Evolutionary conservation across 2,113 vertebrate species (phyloP), one percentile per base, ranked within the genome.

Genomic region (Hoplias malabaricus): DNA sequence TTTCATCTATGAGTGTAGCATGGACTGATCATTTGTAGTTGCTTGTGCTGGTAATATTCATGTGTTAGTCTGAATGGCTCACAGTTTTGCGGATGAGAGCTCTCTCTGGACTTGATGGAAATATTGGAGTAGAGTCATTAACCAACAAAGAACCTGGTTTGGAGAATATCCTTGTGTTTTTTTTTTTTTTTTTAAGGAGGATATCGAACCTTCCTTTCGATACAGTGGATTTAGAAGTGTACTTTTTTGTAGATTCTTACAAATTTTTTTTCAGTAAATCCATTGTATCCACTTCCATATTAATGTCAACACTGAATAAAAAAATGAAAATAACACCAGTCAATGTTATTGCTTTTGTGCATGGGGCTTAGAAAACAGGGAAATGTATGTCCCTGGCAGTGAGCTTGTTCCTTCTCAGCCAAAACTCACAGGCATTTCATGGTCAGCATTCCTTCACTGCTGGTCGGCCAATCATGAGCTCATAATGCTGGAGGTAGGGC

Each of bases 381-480:
- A 69, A 57, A 75, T 46, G 57, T 81, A 68, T 19, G 54, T 61
- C 53, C 76, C 71, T 84, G 75, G 78, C 66, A 68, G 79, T 48
- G 42, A 54, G 78, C 29, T 59, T 80, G 78, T 75, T 75, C 46
- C 13, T 78, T 63, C 69, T 53, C 34, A 57, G 83, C 81, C 77
- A 75, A 83, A 80, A 80, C 68, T 66, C 77, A 75, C 66, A 83
- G 76, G 65, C 77, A 77, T 83, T 82, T 77, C 78, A 77, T 78
- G 77, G 81, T 83, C 83, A 83, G 76, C 81, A 86, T 82, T 85
- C 81, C 82, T 78, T 36, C 67, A 33, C 69, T 33, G 19, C 67
- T 61, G 73, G 56, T 56, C 31, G 56, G 73, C 83, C 83, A 85
- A 80, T 79, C 73, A n/a, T 83, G 80, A 85, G 75, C 78, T 81